Evolutionary conservation across 1,140 invertebrate species (phyloP).

Genomic region (Bombus haemorrhoidalis): DNA sequence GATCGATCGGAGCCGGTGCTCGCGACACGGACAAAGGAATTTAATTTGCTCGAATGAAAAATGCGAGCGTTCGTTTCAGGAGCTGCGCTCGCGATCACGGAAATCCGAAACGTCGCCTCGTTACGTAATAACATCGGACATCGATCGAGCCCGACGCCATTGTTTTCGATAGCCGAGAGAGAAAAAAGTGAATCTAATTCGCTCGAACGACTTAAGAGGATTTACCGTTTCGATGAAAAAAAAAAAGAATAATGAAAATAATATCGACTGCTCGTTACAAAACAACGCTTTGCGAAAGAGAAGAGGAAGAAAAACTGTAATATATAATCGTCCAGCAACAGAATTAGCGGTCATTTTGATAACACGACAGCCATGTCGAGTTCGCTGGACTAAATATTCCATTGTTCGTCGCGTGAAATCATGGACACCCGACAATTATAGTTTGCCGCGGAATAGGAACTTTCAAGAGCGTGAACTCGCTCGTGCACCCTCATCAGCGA

Average conservation of each 20-base stretch:
- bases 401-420: conserved; percentile 33
- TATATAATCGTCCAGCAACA: background rate
- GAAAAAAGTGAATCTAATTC: conserved; percentile 32
- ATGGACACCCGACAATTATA: conserved; percentile 39
- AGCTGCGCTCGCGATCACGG: conserved; percentile 1
- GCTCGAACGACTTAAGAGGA: conserved; percentile 19
- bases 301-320: no score
- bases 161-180: conserved; percentile 5
- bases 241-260: background rate
- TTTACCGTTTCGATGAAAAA: conserved; percentile 19
- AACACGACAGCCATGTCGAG: background rate
- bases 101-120: conserved; percentile 50
- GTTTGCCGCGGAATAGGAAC: conserved; percentile 27
- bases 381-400: conserved; percentile 8
- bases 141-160: conserved; percentile 21
- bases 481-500: conserved; percentile 20
- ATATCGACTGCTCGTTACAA: conserved; percentile 6
- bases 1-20: conserved; percentile 37
- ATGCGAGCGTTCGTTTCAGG: conserved; percentile 32
- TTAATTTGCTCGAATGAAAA: conserved; percentile 55
- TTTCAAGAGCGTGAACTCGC: conserved; percentile 35
- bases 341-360: background rate
- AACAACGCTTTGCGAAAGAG: background rate
- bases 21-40: conserved; percentile 51
- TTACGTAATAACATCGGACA: conserved; percentile 31